A percentile compares a stretch with the other conserved stretches of the same genome.
Evolutionary conservation across 1,140 invertebrate species (phyloP).

Genomic region (Pectinophora gossypiella): DNA sequence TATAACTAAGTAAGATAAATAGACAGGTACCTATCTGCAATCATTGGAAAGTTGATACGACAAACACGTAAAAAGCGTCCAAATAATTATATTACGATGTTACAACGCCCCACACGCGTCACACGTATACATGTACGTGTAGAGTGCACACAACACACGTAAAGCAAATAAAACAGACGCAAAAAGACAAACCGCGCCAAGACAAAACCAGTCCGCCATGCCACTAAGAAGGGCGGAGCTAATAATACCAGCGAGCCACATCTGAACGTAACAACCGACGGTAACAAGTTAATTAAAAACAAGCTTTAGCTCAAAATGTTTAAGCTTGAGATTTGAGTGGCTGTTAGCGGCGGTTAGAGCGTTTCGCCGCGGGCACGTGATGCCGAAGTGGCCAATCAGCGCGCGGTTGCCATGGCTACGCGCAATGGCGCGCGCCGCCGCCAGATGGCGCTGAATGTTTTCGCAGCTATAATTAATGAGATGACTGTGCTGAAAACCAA

Average conservation of each 20-base stretch:
- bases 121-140: too few species aligned
- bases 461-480: constrained; percentile 4
- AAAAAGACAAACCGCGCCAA: constrained; percentile 50
- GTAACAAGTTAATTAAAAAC: constrained; percentile 28
- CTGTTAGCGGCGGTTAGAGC: constrained; percentile 26
- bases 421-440: constrained; percentile 15
- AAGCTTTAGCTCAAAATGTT: constrained; percentile 21
- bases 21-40: too few species aligned
- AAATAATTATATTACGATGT: too few species aligned
- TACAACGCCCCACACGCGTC: neutral
- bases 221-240: constrained; percentile 58
- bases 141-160: too few species aligned
- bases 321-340: constrained; percentile 43
- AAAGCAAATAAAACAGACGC: constrained; percentile 35
- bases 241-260: constrained; percentile 33
- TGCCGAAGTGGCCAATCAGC: constrained; percentile 63
- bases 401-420: constrained; percentile 55
- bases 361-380: constrained; percentile 20
- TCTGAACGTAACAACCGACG: constrained; percentile 25
- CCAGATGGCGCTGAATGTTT: constrained; percentile 50
- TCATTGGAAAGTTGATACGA: too few species aligned
- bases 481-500: constrained; percentile 2
- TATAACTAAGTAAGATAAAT: too few species aligned
- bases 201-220: constrained; percentile 59
- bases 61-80: too few species aligned